phyloP scores from a whole-genome alignment of 2,113 vertebrate species.

The Menidia beryllina region DNA sequence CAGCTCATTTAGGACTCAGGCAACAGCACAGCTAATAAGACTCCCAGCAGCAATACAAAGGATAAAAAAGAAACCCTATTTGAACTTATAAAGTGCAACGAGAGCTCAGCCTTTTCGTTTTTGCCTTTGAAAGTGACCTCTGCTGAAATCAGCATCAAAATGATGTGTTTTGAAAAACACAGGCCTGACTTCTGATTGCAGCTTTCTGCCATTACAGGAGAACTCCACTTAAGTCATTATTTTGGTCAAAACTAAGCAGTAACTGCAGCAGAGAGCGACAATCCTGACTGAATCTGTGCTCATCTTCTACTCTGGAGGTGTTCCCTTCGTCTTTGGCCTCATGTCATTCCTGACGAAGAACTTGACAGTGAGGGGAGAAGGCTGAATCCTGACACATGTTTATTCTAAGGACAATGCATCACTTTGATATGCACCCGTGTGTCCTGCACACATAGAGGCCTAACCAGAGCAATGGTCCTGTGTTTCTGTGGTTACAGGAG shows the following conservation, averaged over 20 bases:
- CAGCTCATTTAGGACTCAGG: neutral
- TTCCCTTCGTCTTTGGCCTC: neutral
- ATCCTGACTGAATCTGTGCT: neutral
- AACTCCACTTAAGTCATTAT: neutral
- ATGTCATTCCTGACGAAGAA: neutral
- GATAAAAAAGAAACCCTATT: neutral
- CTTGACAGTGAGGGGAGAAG: neutral
- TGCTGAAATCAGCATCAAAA: constrained; percentile 5
- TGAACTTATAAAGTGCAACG: neutral
- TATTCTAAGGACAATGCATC: neutral
- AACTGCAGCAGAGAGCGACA: neutral
- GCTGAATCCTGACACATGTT: neutral
- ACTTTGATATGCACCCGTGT: neutral
- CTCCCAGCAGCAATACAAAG: neutral
- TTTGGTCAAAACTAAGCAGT: neutral
- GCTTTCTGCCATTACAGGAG: constrained; percentile 21
- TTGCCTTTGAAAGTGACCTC: neutral
- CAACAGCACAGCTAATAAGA: neutral
- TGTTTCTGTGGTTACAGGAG: neutral
- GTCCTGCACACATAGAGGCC: neutral
- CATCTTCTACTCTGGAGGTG: neutral
- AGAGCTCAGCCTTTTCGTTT: constrained; percentile 3
- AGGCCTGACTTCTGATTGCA: constrained; percentile 3
- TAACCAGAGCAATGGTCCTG: neutral
- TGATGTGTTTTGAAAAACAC: constrained; percentile 5